Conservation (phyloP, 2,797 vertebrate species). For the Phrynocephalus vlangalii region DNA sequence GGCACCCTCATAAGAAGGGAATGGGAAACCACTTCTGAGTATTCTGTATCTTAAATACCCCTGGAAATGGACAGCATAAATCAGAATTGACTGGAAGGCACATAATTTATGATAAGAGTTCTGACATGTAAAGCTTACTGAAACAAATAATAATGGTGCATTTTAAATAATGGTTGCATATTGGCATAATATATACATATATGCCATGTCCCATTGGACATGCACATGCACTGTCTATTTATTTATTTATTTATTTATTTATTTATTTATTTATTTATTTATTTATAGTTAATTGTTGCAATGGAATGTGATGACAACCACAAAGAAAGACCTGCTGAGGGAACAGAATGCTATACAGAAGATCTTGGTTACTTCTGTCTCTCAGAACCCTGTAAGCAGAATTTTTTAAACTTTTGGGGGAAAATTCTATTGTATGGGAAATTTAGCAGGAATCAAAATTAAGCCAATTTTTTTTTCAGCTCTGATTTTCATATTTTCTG, state of each 20-base stretch:
- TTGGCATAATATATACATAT: not conserved
- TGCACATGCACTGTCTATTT: slow-evolving; percentile 43
- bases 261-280: too few relatives aligned
- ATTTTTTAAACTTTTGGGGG: slow-evolving; percentile 25
- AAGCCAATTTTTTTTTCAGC: not conserved
- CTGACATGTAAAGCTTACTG: not conserved
- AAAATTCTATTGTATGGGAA: not conserved
- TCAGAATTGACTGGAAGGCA: too few relatives aligned
- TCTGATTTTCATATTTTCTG: not conserved
- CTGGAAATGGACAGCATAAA: too few relatives aligned
- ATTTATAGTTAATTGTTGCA: slow-evolving; percentile 80
- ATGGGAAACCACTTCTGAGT: too few relatives aligned
- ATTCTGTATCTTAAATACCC: too few relatives aligned
- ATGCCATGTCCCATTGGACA: slow-evolving; percentile 4
- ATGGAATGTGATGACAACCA: slow-evolving; percentile 68
- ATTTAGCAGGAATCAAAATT: not conserved
- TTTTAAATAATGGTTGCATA: not conserved
- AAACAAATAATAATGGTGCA: not conserved
- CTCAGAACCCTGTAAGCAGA: slow-evolving; percentile 78
- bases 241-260: too few relatives aligned
- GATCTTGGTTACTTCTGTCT: slow-evolving; percentile 72
- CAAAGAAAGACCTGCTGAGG: slow-evolving; percentile 58
- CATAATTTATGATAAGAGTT: not conserved
- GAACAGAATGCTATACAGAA: slow-evolving; percentile 71
- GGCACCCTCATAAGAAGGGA: too few relatives aligned